A percentile compares a stretch with the other conserved stretches of the same genome.
phyloP scores from a whole-genome alignment of 1,140 invertebrate species.

The Penaeus indicus region DNA sequence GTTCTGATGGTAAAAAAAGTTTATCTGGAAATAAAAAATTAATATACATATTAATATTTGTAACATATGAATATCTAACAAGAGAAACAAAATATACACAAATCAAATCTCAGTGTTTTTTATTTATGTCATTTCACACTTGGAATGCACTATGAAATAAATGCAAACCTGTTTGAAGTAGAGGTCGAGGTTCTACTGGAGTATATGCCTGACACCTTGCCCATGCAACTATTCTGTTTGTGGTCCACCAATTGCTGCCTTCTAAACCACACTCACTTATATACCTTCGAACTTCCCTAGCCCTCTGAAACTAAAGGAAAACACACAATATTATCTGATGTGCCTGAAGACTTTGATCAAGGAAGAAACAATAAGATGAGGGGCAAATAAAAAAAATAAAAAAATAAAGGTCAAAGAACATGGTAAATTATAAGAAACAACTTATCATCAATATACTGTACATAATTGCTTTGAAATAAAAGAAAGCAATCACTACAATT shows the following conservation, averaged over 20 bases:
- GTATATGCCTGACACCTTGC: conserved; percentile 35
- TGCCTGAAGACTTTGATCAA: neutral
- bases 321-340: neutral
- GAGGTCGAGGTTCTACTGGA: neutral
- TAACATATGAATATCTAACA: too few relatives aligned
- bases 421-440: too few relatives aligned
- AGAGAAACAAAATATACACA: too few relatives aligned
- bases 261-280: conserved; percentile 6
- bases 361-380: neutral
- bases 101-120: neutral
- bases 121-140: neutral
- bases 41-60: too few relatives aligned
- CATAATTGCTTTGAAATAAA: too few relatives aligned
- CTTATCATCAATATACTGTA: too few relatives aligned
- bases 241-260: conserved; percentile 24
- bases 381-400: too few relatives aligned
- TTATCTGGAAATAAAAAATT: too few relatives aligned
- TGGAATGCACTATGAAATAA: neutral
- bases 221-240: conserved; percentile 23
- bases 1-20: too few relatives aligned
- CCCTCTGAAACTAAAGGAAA: conserved; percentile 39
- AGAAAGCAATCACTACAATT: too few relatives aligned
- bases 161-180: conserved; percentile 26
- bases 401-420: too few relatives aligned
- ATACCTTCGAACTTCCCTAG: conserved; percentile 16